Percentiles rank a stretch among this genome's conserved stretches.
Evolutionary conservation across 2,888 invertebrate species (phyloP).

Genomic region (Strigamia transsilvanica): DNA sequence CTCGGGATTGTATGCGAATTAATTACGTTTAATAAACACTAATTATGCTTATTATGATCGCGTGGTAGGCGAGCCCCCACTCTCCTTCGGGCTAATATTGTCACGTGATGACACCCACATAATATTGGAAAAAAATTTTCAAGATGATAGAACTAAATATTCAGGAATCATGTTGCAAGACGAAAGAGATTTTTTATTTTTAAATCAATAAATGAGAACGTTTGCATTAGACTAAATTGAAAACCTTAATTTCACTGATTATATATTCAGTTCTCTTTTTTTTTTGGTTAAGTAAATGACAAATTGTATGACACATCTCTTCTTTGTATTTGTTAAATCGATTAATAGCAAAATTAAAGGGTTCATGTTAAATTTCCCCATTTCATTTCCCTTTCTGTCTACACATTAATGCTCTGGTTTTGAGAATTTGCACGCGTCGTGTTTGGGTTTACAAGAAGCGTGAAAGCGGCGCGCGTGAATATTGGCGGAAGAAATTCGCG

Average conservation of each 20-base stretch:
- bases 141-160: not conserved
- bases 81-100: slow-evolving; percentile 34
- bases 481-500: slow-evolving; percentile 44
- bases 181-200: not conserved
- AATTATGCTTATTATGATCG: slow-evolving; percentile 42
- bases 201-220: not conserved
- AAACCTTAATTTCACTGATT: too few species aligned
- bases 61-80: slow-evolving; percentile 39
- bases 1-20: slow-evolving; percentile 44
- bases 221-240: too few species aligned
- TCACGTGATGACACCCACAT: slow-evolving; percentile 38
- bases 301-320: too few species aligned
- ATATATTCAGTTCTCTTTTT: too few species aligned
- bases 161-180: not conserved
- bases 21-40: slow-evolving; percentile 44
- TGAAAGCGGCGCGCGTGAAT: slow-evolving; percentile 42
- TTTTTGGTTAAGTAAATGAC: too few species aligned
- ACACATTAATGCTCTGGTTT: slow-evolving; percentile 23
- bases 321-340: too few species aligned
- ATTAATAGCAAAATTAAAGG: too few species aligned
- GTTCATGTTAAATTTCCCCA: not conserved
- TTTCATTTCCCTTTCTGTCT: not conserved
- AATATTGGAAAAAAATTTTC: not conserved
- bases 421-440: slow-evolving; percentile 39
- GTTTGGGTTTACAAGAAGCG: slow-evolving; percentile 22